Evolutionary conservation across 1,140 invertebrate species (phyloP), one percentile per base, ranked within the genome.

Genomic region (Phymorhynchus buccinoides): DNA sequence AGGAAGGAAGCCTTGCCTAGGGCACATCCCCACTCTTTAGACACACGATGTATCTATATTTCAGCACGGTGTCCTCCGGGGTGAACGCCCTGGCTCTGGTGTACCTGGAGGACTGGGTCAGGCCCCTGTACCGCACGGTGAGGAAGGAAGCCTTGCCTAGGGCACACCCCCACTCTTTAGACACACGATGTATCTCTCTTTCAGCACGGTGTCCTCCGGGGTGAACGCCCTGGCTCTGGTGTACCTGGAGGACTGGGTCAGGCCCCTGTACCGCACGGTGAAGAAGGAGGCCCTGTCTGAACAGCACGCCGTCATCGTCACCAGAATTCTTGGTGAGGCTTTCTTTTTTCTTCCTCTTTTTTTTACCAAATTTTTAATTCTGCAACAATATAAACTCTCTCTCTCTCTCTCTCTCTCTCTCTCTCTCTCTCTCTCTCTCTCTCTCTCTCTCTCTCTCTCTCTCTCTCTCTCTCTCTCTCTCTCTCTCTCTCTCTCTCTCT

Each of bases 31-130:
- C n/a, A n/a, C n/a, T n/a, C n/a, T n/a, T n/a, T n/a, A n/a, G n/a
- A n/a, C n/a, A n/a, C n/a, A n/a, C n/a, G n/a, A n/a, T n/a, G n/a
- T n/a, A n/a, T n/a, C n/a, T n/a, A n/a, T n/a, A n/a, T n/a, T 80
- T 30, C 91, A 98, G 97, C 90, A 98, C 97, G 6, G 97, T 99
- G 3, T 97, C 97, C 0, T 97, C 97, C 37, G 97, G 97, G 12
- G 93, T 98, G 77, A 99, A 98, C 91, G 97, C 97, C 0, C 93
- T 99, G 73, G 96, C 97, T 0, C 97, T 97, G 0, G 96, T 98
- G 6, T 96, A 96, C 14, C 96, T 97, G 89, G 96, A 98, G 92
- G 97, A 99, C 93, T 95, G 98, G 77, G 93, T 97, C 0, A 95
- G 95, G 75, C 96, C 96, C 7, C 32, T 85, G 1, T 88, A 88